These are phyloP conservation scores for Frankliniella intonsa DNA, from an alignment of 2,888 invertebrate species.

Conservation along the genomic window DNA sequence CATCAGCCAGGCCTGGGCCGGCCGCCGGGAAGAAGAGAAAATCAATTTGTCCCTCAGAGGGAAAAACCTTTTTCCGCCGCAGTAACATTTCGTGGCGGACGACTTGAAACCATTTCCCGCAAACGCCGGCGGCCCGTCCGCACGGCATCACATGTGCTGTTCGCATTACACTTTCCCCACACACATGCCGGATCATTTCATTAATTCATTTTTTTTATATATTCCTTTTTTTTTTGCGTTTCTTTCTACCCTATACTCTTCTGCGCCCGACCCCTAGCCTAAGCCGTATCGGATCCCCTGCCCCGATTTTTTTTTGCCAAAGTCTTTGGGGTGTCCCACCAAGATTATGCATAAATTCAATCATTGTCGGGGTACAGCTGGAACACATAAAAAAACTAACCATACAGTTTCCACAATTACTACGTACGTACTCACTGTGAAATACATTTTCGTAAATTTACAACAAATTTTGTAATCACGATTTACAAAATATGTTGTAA, in stretches of 20 bases:
- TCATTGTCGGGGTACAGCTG: not conserved
- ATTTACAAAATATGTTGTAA: no score
- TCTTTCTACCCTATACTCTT: not conserved
- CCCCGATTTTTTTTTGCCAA: not conserved
- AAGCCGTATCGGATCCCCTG: no score
- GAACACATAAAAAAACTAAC: no score
- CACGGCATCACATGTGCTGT: not conserved
- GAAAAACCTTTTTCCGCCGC: not conserved
- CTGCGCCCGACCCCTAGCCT: not conserved
- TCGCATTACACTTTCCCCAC: not conserved
- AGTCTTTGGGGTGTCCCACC: not conserved
- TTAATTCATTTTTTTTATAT: not conserved
- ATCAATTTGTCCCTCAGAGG: constrained; percentile 16
- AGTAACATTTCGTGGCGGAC: not conserved
- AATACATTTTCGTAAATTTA: no score
- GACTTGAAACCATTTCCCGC: not conserved
- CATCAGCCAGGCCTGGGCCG: not conserved
- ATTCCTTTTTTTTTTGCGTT: not conserved
- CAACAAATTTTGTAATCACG: no score
- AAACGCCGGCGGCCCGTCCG: not conserved
- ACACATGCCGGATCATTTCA: not conserved
- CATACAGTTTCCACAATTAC: no score
- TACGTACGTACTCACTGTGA: no score
- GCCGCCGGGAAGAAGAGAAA: not conserved
- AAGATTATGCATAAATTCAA: constrained; percentile 14